Conservation (phyloP, 1,140 invertebrate genomes). For the Drosophila simulans region DNA sequence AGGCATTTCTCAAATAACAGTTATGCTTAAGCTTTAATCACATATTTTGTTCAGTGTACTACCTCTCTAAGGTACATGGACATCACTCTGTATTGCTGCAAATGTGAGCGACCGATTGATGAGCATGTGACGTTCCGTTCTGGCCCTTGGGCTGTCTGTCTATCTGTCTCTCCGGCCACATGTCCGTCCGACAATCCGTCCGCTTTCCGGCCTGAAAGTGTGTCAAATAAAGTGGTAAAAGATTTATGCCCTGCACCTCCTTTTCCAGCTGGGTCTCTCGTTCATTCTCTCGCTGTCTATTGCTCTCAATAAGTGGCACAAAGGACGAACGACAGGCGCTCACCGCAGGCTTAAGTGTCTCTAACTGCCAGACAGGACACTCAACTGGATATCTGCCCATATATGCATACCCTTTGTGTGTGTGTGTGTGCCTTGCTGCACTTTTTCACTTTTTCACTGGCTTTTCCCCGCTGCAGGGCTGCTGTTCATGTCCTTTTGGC, state of each 20-base stretch:
- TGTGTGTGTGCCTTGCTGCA: conserved; percentile 28
- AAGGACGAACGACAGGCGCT: conserved; percentile 52
- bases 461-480: conserved; percentile 16
- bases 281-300: conserved; percentile 36
- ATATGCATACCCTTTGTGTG: not conserved
- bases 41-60: not conserved
- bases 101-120: conserved; percentile 73
- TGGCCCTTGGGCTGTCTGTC: conserved; percentile 16
- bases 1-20: too few relatives aligned
- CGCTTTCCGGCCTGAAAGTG: conserved; percentile 48
- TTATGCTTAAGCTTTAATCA: too few relatives aligned
- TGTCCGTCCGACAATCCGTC: conserved; percentile 13
- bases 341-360: conserved; percentile 74
- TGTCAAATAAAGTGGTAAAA: conserved; percentile 83
- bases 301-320: conserved; percentile 72
- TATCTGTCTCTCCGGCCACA: conserved; percentile 11
- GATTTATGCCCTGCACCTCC: conserved; percentile 74
- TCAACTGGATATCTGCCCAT: conserved; percentile 33
- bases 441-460: conserved; percentile 60
- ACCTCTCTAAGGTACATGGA: conserved; percentile 64
- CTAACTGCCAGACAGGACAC: conserved; percentile 57
- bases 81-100: conserved; percentile 46
- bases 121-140: conserved; percentile 44
- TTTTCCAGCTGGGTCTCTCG: conserved; percentile 26
- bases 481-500: conserved; percentile 32